A percentile compares a stretch with the other conserved stretches of the same genome.
These are phyloP conservation scores for Auanema freiburgensis DNA, from an alignment of 2,888 invertebrate species.

Conservation along the genomic window DNA sequence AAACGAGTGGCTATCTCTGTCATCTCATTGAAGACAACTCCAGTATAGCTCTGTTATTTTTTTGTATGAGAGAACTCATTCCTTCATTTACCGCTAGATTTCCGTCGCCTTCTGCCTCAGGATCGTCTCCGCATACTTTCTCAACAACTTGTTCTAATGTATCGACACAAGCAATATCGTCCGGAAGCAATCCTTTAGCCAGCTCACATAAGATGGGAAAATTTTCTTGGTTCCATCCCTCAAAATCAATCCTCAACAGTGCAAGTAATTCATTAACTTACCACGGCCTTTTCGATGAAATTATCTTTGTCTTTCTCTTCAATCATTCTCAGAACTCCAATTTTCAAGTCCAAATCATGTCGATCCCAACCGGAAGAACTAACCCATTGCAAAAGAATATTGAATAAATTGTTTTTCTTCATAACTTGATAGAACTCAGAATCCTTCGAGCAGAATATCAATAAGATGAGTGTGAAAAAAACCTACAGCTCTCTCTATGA, in stretches of 20 bases:
- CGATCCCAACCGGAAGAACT: slow-evolving; percentile 12
- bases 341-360: slow-evolving; percentile 16
- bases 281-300: background rate
- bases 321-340: slow-evolving; percentile 12
- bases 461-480: background rate
- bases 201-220: background rate
- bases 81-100: background rate
- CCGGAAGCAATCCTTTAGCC: slow-evolving; percentile 3
- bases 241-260: background rate
- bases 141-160: slow-evolving; percentile 5
- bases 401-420: slow-evolving; percentile 13
- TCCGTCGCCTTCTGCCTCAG: background rate
- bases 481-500: slow-evolving; percentile 5
- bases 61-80: background rate
- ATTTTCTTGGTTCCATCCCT: slow-evolving; percentile 14
- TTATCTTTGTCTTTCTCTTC: background rate
- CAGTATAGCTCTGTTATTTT: slow-evolving; percentile 1
- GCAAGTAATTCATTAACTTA: background rate
- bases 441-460: background rate
- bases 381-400: slow-evolving; percentile 16
- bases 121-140: background rate
- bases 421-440: slow-evolving; percentile 10
- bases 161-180: slow-evolving; percentile 9
- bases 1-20: background rate
- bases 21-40: background rate